Conservation (phyloP, 1,140 invertebrate species). For the Bombus consobrinus region DNA sequence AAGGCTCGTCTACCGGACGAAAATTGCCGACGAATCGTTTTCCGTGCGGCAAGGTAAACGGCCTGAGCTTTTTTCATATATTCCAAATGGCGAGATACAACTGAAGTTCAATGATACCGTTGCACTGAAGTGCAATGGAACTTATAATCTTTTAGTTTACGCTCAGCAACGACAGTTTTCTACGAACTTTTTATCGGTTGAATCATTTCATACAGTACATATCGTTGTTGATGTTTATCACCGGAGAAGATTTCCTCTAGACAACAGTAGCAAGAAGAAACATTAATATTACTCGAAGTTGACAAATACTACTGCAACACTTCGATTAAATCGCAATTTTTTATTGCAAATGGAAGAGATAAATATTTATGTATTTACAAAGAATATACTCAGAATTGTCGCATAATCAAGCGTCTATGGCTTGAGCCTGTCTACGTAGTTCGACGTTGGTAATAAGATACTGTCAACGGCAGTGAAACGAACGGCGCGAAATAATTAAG, state of each 20-base stretch:
- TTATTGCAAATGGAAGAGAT: too few species aligned
- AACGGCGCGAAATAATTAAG: constrained; percentile 38
- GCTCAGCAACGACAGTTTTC: neutral
- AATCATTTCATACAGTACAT: too few species aligned
- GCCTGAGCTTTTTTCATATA: neutral
- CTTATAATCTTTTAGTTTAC: neutral
- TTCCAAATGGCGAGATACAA: neutral
- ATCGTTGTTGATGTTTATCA: neutral
- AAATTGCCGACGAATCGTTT: constrained; percentile 45
- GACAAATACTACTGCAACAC: neutral
- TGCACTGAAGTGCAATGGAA: neutral
- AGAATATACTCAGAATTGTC: neutral
- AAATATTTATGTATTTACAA: too few species aligned
- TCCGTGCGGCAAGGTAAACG: neutral
- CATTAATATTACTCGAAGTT: neutral
- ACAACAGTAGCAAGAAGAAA: neutral
- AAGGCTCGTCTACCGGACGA: constrained; percentile 28
- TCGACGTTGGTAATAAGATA: constrained; percentile 7
- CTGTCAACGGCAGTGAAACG: neutral
- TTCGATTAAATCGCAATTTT: neutral
- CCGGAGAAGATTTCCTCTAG: neutral
- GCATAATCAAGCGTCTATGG: neutral
- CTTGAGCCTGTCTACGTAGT: too few species aligned
- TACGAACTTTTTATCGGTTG: neutral
- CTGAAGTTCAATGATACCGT: constrained; percentile 7